These are phyloP conservation scores for Alectura lathami DNA, from an alignment of 2,113 vertebrate species.

Conservation along the genomic window DNA sequence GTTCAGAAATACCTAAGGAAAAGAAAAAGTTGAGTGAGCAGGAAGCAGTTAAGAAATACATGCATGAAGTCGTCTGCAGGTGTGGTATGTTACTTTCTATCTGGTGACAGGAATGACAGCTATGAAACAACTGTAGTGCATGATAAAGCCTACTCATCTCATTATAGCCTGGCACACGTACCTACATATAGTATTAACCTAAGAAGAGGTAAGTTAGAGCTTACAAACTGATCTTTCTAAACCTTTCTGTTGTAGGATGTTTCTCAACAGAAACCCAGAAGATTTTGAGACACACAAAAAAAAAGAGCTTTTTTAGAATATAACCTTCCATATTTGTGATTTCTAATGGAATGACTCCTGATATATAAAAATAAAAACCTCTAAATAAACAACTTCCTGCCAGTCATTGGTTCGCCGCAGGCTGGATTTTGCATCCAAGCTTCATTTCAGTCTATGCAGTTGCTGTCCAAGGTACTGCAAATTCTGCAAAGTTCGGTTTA, in stretches of 20 bases:
- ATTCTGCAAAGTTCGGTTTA: not conserved
- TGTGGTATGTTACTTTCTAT: not conserved
- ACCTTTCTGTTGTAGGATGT: not conserved
- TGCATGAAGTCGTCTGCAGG: not conserved
- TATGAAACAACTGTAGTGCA: not conserved
- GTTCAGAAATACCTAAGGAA: not conserved
- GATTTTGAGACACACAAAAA: not conserved
- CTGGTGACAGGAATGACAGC: not conserved
- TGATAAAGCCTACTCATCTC: not conserved
- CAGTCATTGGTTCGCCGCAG: not conserved
- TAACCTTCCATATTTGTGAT: not conserved
- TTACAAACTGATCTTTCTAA: not conserved
- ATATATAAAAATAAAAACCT: not conserved
- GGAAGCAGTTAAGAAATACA: not conserved
- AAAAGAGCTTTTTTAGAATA: not conserved
- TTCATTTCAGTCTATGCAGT: not conserved
- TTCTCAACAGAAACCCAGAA: not conserved
- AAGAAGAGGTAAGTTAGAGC: not conserved
- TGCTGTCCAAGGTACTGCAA: not conserved
- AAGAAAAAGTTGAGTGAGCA: not conserved
- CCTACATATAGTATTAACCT: not conserved
- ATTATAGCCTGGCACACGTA: not conserved
- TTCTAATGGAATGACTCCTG: not conserved
- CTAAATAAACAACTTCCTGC: not conserved
- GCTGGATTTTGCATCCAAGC: not conserved